phyloP scores from a whole-genome alignment of 1,140 invertebrate species.

The Teleopsis dalmanni region DNA sequence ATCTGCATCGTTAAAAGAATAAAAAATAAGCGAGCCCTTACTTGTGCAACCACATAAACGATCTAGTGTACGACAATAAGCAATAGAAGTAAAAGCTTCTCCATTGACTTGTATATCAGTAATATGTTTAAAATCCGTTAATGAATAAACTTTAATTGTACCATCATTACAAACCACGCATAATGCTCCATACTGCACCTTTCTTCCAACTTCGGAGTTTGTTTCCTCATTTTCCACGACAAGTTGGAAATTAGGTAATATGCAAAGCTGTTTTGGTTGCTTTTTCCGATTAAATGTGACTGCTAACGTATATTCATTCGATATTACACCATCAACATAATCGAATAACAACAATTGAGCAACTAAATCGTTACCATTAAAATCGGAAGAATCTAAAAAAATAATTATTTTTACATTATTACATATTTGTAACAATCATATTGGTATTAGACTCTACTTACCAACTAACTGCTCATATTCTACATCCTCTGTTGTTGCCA shows the following conservation, averaged over 20 bases:
- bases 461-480: slow-evolving; percentile 19
- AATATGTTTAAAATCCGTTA: slow-evolving; percentile 56
- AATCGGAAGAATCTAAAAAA: slow-evolving; percentile 18
- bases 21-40: slow-evolving; percentile 74
- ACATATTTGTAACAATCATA: neutral
- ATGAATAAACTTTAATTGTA: slow-evolving; percentile 57
- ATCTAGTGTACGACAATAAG: slow-evolving; percentile 74
- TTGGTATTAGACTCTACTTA: slow-evolving; percentile 7
- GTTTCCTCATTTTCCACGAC: slow-evolving; percentile 31
- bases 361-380: slow-evolving; percentile 26
- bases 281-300: slow-evolving; percentile 56
- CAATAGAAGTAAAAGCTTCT: slow-evolving; percentile 64
- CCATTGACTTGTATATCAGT: slow-evolving; percentile 57
- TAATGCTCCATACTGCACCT: slow-evolving; percentile 21
- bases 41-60: slow-evolving; percentile 73
- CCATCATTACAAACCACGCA: slow-evolving; percentile 62
- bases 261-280: slow-evolving; percentile 58
- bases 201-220: neutral
- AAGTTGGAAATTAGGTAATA: slow-evolving; percentile 52
- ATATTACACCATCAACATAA: slow-evolving; percentile 51
- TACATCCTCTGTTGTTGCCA: slow-evolving; percentile 33
- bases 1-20: slow-evolving; percentile 62
- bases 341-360: slow-evolving; percentile 51
- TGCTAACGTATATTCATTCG: slow-evolving; percentile 54
- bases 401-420: neutral